These are phyloP conservation scores for Andrena flavipes DNA, from an alignment of 2,888 invertebrate species.

Conservation along the genomic window DNA sequence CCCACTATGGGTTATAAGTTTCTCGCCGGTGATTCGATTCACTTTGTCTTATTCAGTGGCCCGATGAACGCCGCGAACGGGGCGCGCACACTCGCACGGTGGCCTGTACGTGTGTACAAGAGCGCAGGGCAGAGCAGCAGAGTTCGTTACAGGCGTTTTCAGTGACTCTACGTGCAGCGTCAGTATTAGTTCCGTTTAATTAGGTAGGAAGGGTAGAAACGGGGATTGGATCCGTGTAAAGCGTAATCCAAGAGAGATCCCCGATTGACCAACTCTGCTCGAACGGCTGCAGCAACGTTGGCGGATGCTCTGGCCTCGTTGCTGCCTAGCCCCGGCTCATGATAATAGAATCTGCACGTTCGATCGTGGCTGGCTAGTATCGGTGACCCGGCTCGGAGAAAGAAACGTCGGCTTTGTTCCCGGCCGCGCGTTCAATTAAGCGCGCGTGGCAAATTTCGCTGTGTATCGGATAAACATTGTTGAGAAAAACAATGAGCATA, in stretches of 20 bases:
- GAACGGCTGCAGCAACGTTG: conserved; percentile 51
- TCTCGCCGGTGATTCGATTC: conserved; percentile 30
- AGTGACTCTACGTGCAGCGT: conserved; percentile 63
- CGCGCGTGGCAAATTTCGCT: conserved; percentile 23
- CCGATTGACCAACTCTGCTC: conserved; percentile 72
- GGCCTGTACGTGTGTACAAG: background rate
- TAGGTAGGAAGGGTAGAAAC: conserved; percentile 70
- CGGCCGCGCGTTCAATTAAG: conserved; percentile 43
- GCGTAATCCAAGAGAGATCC: conserved; percentile 74
- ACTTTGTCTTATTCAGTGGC: conserved; percentile 35
- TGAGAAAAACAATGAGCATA: conserved; percentile 19
- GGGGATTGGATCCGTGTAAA: conserved; percentile 74
- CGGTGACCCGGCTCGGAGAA: conserved; percentile 41
- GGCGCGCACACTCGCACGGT: background rate
- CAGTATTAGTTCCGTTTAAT: conserved; percentile 78
- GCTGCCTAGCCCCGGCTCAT: conserved; percentile 50
- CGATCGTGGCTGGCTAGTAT: conserved; percentile 61
- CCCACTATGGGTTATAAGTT: conserved; percentile 16
- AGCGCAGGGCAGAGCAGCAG: background rate
- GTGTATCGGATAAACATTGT: conserved; percentile 38
- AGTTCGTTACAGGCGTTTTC: conserved; percentile 66
- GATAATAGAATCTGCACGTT: conserved; percentile 78
- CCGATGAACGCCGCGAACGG: conserved; percentile 7
- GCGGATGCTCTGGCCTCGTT: conserved; percentile 36
- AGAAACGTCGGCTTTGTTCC: conserved; percentile 50